phyloP scores from a whole-genome alignment of 2,888 invertebrate genomes.

The Apotomis betuletana region DNA sequence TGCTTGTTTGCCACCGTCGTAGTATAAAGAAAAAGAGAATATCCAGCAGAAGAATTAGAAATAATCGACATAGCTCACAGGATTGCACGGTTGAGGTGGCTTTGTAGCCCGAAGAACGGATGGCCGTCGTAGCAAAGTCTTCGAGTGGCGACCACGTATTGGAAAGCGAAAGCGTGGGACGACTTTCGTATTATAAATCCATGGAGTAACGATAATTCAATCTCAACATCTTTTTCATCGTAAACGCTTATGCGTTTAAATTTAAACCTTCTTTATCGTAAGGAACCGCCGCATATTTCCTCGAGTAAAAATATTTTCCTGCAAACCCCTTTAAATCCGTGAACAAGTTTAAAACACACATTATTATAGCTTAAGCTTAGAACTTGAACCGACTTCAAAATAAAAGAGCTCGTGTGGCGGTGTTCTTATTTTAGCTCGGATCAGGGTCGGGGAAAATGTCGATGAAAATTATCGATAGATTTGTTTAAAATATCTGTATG shows the following conservation, averaged over 20 bases:
- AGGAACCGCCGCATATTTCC: background rate
- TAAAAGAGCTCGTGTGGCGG: constrained; percentile 58
- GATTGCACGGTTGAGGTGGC: too few species aligned
- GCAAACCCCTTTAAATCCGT: constrained; percentile 4
- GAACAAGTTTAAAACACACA: constrained; percentile 30
- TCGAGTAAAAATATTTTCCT: constrained; percentile 9
- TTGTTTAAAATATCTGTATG: background rate
- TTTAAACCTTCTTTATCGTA: background rate
- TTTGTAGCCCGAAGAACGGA: too few species aligned
- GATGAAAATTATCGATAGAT: constrained; percentile 12
- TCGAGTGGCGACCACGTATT: too few species aligned
- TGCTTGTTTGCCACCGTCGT: too few species aligned
- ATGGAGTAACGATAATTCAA: too few species aligned
- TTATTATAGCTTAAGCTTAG: constrained; percentile 32
- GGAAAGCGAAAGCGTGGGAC: too few species aligned
- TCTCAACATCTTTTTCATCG: too few species aligned
- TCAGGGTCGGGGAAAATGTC: constrained; percentile 35
- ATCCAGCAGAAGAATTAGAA: too few species aligned
- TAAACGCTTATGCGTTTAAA: background rate
- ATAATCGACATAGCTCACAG: too few species aligned
- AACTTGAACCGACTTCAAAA: constrained; percentile 53
- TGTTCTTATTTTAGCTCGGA: constrained; percentile 59
- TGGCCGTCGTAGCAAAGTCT: too few species aligned
- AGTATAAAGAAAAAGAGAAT: too few species aligned
- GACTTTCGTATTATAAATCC: too few species aligned